Conservation (phyloP, 2,888 invertebrate species). For the Apodemia duryi region DNA sequence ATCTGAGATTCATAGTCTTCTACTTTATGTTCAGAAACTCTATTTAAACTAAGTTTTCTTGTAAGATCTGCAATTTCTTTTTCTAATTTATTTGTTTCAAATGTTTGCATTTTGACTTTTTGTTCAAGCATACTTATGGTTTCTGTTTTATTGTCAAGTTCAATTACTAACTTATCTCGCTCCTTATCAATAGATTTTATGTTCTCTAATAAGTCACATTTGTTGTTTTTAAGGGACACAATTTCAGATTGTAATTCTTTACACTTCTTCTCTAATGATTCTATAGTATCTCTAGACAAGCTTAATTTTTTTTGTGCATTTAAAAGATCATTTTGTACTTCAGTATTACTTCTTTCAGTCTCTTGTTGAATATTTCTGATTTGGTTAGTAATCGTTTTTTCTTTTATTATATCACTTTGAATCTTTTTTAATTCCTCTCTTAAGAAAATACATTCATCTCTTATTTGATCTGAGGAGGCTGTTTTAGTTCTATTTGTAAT, state of each 20-base stretch:
- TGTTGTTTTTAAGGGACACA: constrained; percentile 80
- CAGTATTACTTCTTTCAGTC: constrained; percentile 85
- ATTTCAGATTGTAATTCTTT: constrained; percentile 81
- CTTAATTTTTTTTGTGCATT: constrained; percentile 82
- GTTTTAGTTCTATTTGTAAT: constrained; percentile 63
- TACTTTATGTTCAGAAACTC: constrained; percentile 69
- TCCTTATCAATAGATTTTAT: constrained; percentile 84
- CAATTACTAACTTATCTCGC: constrained; percentile 83
- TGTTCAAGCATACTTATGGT: constrained; percentile 81
- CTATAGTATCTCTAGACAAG: constrained; percentile 78
- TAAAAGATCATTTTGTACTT: constrained; percentile 83
- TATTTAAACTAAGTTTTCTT: constrained; percentile 67
- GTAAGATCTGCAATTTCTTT: constrained; percentile 76
- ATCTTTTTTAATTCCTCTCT: constrained; percentile 67
- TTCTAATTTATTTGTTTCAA: constrained; percentile 75
- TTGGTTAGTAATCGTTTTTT: constrained; percentile 70
- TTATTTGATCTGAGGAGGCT: constrained; percentile 63
- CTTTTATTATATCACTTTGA: constrained; percentile 69
- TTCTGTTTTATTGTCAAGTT: constrained; percentile 86
- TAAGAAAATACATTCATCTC: constrained; percentile 65
- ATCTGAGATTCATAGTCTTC: constrained; percentile 75
- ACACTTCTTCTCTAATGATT: constrained; percentile 78
- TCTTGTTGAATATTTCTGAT: constrained; percentile 86
- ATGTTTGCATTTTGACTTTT: constrained; percentile 80
- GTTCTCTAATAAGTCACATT: constrained; percentile 80